Evolutionary conservation across 1,140 invertebrate genomes (phyloP).

Genomic region (Theocolax elegans): DNA sequence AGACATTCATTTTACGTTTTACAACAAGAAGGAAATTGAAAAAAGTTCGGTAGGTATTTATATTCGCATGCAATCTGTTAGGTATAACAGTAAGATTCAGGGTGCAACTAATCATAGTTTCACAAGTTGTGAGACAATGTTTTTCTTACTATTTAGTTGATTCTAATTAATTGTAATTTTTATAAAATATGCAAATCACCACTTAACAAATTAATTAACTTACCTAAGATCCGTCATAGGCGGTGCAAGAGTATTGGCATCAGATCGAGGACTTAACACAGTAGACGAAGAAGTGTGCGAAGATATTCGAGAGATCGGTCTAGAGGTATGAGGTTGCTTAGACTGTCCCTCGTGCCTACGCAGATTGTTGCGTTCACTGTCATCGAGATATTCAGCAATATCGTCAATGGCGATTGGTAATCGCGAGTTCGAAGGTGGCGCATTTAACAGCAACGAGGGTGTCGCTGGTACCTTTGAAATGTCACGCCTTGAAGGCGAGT

Average conservation of each 20-base stretch:
- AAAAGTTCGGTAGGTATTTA: too few relatives aligned
- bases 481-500: background rate
- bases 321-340: background rate
- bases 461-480: background rate
- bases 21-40: too few relatives aligned
- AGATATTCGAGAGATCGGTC: background rate
- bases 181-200: too few relatives aligned
- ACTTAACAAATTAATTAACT: background rate
- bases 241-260: slow-evolving; percentile 17
- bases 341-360: background rate
- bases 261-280: slow-evolving; percentile 27
- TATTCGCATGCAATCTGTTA: too few relatives aligned
- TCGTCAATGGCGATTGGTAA: slow-evolving; percentile 31
- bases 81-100: too few relatives aligned
- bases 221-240: slow-evolving; percentile 19
- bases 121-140: too few relatives aligned
- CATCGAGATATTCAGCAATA: slow-evolving; percentile 25
- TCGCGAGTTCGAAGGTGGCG: background rate
- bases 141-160: too few relatives aligned
- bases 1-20: too few relatives aligned
- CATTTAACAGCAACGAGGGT: slow-evolving; percentile 25
- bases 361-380: slow-evolving; percentile 12
- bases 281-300: slow-evolving; percentile 8
- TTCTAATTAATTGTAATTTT: too few relatives aligned
- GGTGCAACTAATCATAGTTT: too few relatives aligned